Percentiles rank a stretch among this genome's conserved stretches.
Evolutionary conservation across 2,797 vertebrate genomes (phyloP).

Genomic region (Halcyon chelicuti): DNA sequence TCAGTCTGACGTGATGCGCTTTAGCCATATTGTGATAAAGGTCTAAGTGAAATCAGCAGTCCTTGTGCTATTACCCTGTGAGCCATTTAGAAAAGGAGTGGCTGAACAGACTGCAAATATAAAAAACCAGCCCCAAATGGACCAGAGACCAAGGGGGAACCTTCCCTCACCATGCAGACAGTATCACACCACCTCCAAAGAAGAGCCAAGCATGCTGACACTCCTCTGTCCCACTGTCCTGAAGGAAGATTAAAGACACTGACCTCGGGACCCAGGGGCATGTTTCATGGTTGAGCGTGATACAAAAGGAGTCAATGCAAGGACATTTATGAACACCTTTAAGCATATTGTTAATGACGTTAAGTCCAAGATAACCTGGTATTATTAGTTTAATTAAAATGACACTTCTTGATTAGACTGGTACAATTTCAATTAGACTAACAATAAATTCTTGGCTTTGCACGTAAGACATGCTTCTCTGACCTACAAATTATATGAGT

Average conservation of each 20-base stretch:
- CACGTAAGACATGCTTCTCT: background rate
- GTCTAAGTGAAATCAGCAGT: background rate
- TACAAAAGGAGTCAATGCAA: background rate
- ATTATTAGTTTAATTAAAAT: background rate
- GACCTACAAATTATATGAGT: background rate
- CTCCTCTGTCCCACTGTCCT: background rate
- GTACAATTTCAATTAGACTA: background rate
- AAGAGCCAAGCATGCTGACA: background rate
- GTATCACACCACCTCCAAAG: background rate
- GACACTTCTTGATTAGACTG: background rate
- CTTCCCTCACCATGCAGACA: background rate
- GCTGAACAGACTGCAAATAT: background rate
- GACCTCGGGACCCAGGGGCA: fast-evolving
- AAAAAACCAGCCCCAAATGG: background rate
- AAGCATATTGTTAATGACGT: background rate
- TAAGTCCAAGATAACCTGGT: background rate
- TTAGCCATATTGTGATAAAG: background rate
- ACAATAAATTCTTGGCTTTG: background rate
- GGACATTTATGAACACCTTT: background rate
- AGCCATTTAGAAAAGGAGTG: background rate
- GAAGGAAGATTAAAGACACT: background rate
- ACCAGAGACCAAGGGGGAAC: fast-evolving
- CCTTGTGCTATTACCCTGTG: fast-evolving
- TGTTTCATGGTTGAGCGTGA: background rate
- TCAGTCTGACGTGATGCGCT: background rate